Percentiles rank a stretch among this genome's conserved stretches.
These are phyloP conservation scores for Caenorhabditis panamensis DNA, from an alignment of 2,888 invertebrate species.

Conservation along the genomic window DNA sequence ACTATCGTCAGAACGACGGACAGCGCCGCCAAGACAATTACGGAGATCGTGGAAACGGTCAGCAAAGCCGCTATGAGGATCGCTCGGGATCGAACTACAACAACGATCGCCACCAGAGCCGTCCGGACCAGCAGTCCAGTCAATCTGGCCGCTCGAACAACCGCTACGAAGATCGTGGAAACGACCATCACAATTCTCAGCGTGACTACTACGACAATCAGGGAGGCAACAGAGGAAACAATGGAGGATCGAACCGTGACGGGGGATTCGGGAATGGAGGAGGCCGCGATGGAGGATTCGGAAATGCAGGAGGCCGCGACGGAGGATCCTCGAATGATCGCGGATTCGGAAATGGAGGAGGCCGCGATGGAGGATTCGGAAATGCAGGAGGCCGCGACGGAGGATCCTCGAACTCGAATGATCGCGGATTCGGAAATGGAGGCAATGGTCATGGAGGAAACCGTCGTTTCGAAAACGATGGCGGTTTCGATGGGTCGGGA, in stretches of 20 bases:
- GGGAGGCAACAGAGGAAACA: too few relatives aligned
- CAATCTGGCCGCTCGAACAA: not conserved
- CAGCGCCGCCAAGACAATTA: too few relatives aligned
- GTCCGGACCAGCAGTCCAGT: too few relatives aligned
- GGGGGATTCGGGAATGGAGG: not conserved
- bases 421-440: not conserved
- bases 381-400: not conserved
- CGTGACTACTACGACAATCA: not conserved
- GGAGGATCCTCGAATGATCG: not conserved
- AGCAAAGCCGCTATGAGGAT: too few relatives aligned
- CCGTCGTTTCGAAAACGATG: not conserved
- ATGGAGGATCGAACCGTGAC: not conserved
- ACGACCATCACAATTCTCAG: not conserved
- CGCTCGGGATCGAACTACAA: not conserved
- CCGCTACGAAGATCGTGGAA: not conserved
- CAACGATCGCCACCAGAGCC: not conserved
- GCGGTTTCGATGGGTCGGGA: constrained; percentile 7
- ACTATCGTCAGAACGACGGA: not conserved
- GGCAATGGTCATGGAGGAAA: not conserved
- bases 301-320: not conserved
- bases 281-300: not conserved
- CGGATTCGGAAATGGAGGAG: not conserved
- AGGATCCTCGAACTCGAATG: not conserved
- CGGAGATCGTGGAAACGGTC: too few relatives aligned
- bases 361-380: constrained; percentile 6